phyloP scores from a whole-genome alignment of 2,113 vertebrate genomes.

The Eidolon helvum region DNA sequence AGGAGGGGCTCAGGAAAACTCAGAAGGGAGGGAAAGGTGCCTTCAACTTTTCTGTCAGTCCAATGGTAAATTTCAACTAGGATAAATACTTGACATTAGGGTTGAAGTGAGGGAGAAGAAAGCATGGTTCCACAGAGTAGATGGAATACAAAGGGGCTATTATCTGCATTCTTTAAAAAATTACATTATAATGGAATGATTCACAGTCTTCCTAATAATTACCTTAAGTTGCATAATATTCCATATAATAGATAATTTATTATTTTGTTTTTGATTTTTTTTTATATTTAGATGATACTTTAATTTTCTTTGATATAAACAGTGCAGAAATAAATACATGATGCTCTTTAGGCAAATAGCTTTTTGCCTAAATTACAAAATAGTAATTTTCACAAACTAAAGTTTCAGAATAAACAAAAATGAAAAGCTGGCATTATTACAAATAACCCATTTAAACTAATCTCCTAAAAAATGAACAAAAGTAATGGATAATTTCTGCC shows the following conservation, averaged over 20 bases:
- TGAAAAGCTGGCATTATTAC: background rate
- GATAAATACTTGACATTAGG: background rate
- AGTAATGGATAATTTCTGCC: background rate
- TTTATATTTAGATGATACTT: background rate
- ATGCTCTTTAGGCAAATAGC: background rate
- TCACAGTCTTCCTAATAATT: background rate
- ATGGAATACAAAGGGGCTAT: background rate
- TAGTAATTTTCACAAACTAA: background rate
- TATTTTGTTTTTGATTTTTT: background rate
- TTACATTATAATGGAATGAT: background rate
- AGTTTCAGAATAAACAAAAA: background rate
- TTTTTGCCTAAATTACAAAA: background rate
- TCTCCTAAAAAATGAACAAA: background rate
- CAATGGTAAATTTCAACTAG: background rate
- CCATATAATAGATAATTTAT: background rate
- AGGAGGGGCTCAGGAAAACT: background rate
- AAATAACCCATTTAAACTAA: background rate
- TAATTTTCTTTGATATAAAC: slow-evolving; percentile 6
- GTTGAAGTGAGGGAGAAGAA: background rate
- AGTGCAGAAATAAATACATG: background rate
- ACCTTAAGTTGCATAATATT: background rate
- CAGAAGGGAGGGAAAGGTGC: background rate
- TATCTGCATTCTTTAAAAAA: slow-evolving; percentile 1
- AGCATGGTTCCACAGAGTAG: background rate
- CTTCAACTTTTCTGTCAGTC: background rate